phyloP scores from a whole-genome alignment of 1,140 invertebrate species.

The Calephelis nemesis region DNA sequence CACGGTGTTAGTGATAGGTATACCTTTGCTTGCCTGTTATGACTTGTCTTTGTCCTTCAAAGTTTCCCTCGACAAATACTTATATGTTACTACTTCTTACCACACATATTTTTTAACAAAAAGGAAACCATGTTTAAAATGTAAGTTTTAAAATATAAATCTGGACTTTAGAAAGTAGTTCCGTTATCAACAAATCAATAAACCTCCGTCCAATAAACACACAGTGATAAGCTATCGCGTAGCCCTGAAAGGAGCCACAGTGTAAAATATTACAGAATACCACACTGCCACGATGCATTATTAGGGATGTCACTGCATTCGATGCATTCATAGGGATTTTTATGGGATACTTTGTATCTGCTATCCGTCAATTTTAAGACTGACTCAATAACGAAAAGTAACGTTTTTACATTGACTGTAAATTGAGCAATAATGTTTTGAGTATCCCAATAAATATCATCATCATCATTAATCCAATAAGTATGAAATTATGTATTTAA shows the following conservation, averaged over 20 bases:
- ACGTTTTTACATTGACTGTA: too few relatives aligned
- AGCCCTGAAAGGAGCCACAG: slow-evolving; percentile 30
- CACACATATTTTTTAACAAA: background rate
- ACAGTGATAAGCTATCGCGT: slow-evolving; percentile 50
- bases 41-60: too few relatives aligned
- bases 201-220: slow-evolving; percentile 52
- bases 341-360: too few relatives aligned
- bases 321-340: too few relatives aligned
- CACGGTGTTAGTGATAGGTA: too few relatives aligned
- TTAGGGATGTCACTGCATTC: background rate
- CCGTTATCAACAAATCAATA: slow-evolving; percentile 66
- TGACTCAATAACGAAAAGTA: too few relatives aligned
- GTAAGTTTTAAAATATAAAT: slow-evolving; percentile 48
- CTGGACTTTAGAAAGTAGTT: slow-evolving; percentile 50
- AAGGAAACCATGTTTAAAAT: background rate
- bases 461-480: too few relatives aligned
- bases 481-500: too few relatives aligned
- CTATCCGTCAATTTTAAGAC: too few relatives aligned
- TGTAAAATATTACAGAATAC: slow-evolving; percentile 3
- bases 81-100: background rate
- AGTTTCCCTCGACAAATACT: background rate
- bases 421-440: too few relatives aligned
- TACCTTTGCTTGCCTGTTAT: too few relatives aligned
- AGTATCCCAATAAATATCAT: too few relatives aligned
- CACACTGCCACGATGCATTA: background rate